Percentiles rank a stretch among this genome's conserved stretches.
Conservation (phyloP, 2,888 invertebrate genomes). For the Spilarctia lutea region DNA sequence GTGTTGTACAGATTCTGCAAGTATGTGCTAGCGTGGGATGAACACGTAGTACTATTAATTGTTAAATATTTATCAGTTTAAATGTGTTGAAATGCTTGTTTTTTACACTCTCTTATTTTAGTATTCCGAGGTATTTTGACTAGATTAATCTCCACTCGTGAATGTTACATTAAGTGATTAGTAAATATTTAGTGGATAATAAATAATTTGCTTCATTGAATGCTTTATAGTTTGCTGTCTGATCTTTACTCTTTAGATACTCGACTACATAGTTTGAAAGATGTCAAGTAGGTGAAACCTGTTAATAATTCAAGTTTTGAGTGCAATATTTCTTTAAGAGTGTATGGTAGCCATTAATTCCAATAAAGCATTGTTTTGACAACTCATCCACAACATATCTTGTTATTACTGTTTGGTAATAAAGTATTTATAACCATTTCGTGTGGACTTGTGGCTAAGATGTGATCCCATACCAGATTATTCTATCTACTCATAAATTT, state of each 20-base stretch:
- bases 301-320: neutral
- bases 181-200: neutral
- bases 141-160: neutral
- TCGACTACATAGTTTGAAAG: neutral
- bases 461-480: neutral
- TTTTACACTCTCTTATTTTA: constrained; percentile 1
- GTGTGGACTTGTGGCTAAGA: neutral
- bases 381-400: too few relatives aligned
- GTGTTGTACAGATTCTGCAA: neutral
- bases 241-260: neutral
- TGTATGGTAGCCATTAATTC: neutral
- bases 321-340: neutral
- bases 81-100: constrained; percentile 7
- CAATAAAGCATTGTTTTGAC: neutral
- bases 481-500: neutral
- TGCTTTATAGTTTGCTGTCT: neutral
- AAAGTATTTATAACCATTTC: neutral
- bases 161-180: neutral
- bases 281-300: neutral
- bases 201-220: neutral
- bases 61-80: constrained; percentile 7
- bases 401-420: neutral
- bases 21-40: constrained; percentile 3
- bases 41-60: constrained; percentile 3
- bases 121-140: constrained; percentile 6